phyloP scores from a whole-genome alignment of 2,113 vertebrate genomes.

The Cynopterus brachyotis region DNA sequence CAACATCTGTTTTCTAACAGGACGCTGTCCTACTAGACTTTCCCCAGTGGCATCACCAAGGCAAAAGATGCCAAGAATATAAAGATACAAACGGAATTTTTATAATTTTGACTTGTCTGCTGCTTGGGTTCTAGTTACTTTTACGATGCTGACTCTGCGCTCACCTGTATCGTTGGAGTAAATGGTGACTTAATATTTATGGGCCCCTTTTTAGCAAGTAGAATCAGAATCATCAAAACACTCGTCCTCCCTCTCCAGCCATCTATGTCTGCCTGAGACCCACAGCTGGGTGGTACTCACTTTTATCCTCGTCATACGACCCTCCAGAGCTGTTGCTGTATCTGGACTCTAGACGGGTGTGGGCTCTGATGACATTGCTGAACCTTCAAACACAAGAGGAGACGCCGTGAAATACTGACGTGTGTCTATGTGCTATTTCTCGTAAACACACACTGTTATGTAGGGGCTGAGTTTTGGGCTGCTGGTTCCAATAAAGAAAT shows the following conservation, averaged over 20 bases:
- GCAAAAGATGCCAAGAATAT: not conserved
- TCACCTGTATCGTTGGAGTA: not conserved
- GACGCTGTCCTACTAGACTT: not conserved
- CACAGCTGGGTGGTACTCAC: constrained; percentile 83
- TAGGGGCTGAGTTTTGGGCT: not conserved
- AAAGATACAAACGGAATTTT: not conserved
- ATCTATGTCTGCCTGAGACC: not conserved
- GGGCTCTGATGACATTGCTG: constrained; percentile 92
- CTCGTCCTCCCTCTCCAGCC: not conserved
- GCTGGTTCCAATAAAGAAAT: not conserved
- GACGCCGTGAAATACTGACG: not conserved
- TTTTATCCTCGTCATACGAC: constrained; percentile 98
- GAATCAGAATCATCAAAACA: constrained; percentile 18
- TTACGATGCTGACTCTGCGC: not conserved
- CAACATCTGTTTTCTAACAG: not conserved
- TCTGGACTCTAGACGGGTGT: constrained; percentile 97
- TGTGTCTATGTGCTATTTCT: not conserved
- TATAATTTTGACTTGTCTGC: not conserved
- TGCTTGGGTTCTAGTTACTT: not conserved
- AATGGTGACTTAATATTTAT: not conserved
- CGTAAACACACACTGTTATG: not conserved
- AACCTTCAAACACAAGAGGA: constrained; percentile 83
- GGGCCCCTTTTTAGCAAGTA: not conserved
- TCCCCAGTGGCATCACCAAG: not conserved
- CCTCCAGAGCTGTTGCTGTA: constrained; percentile 99